Evolutionary conservation across 2,797 vertebrate species (phyloP), one percentile per base, ranked within the genome.

Genomic region (Numenius phaeopus): DNA sequence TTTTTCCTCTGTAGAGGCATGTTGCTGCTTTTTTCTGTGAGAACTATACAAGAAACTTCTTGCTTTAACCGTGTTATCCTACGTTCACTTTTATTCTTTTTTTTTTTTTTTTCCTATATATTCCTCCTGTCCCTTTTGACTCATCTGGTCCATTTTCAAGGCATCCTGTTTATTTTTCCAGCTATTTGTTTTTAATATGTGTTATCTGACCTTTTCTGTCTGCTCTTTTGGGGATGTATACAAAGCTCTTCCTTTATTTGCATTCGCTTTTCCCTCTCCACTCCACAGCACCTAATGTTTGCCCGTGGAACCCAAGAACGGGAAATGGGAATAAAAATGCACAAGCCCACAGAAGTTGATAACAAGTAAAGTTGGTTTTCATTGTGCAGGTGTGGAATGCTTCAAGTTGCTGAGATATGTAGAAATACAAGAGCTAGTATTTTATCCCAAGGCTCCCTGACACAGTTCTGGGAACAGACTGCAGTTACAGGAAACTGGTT

Each of bases 111-210:
- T 42, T 49, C 12, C 37, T 4, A 15, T n/a, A 39, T 78, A 42
- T 62, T 87, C 26, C 86, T 91, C 30, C 24, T 92, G 59, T 87
- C 44, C 59, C 37, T 94, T 91, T 92, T 67, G 65, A 89, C 52
- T 95, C 67, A 59, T 89, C 71, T 83, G 55, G 54, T 75, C 57
- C 13, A 65, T 94, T 87, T 93, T 75, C 69, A 73, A 90, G 46
- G 76, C 71, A 88, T 93, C 89, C 95, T 94, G 87, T 94, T 96
- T 97, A 78, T 97, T 96, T 94, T 95, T 54, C 76, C 73, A 82
- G 24, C 39, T 79, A 65, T 76, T 94, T 92, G 65, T 70, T 66
- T 40, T 42, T 89, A 81, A 71, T 94, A 54, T 34, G 37, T 88
- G 57, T 73, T 86, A 92, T 59, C 84, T 84, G 61, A 75, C 72